Conservation (phyloP, 2,113 vertebrate species). For the Sminthopsis crassicaudata region DNA sequence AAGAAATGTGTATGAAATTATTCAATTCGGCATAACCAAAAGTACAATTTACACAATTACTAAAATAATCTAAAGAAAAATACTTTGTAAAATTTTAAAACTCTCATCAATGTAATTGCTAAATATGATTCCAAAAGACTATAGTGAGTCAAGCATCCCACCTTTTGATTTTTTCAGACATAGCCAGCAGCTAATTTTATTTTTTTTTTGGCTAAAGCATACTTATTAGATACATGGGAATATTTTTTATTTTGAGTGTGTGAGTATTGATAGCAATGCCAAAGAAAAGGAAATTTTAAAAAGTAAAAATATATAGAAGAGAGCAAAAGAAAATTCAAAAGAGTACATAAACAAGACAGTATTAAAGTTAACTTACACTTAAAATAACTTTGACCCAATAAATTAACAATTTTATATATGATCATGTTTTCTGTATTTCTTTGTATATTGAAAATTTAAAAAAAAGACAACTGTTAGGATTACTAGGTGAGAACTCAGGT, state of each 20-base stretch:
- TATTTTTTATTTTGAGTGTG: neutral
- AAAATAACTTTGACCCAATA: neutral
- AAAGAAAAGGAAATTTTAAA: neutral
- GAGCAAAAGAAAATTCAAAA: neutral
- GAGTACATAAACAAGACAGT: neutral
- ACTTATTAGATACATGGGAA: neutral
- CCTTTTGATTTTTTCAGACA: neutral
- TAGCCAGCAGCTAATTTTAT: neutral
- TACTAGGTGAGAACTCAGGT: no score
- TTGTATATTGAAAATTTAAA: neutral
- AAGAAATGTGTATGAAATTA: neutral
- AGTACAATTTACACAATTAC: neutral
- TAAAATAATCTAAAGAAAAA: neutral
- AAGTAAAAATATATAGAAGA: neutral
- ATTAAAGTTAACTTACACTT: neutral
- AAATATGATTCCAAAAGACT: neutral
- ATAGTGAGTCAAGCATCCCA: neutral
- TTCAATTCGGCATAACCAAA: neutral
- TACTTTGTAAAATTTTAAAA: neutral
- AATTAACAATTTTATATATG: neutral
- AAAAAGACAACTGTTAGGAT: neutral
- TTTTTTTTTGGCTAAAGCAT: neutral
- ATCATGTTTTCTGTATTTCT: neutral
- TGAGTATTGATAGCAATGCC: neutral
- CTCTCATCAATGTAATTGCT: neutral